Conservation (phyloP, 2,797 vertebrate genomes). For the Heterohyrax brucei region DNA sequence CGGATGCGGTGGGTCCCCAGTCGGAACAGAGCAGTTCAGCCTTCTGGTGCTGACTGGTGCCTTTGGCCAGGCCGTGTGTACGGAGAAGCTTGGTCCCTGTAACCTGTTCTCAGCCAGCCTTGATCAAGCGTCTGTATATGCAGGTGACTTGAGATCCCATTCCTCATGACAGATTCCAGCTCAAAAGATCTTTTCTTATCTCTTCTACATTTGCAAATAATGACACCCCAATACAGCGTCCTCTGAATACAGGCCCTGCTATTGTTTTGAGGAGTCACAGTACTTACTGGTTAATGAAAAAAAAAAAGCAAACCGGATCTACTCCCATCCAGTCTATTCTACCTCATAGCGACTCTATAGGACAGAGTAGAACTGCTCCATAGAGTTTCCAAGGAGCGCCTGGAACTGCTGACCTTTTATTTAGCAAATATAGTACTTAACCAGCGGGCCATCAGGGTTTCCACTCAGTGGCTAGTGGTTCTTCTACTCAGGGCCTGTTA, state of each 20-base stretch:
- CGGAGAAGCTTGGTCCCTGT: not conserved
- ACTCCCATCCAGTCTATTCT: no score
- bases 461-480: not conserved
- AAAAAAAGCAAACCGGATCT: no score
- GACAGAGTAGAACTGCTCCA: no score
- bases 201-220: not conserved
- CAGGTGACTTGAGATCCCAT: not conserved
- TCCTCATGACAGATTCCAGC: not conserved
- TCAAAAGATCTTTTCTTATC: not conserved
- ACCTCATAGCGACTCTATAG: no score
- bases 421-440: no score
- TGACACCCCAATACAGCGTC: not conserved
- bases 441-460: no score
- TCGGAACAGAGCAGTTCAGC: constrained; percentile 36
- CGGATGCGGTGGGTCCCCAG: constrained; percentile 29
- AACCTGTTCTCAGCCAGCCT: not conserved
- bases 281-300: not conserved
- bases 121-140: not conserved
- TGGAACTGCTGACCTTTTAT: no score
- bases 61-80: not conserved
- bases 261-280: not conserved
- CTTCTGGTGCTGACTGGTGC: not conserved
- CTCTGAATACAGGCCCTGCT: not conserved
- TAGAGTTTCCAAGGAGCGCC: no score
- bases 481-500: not conserved